These are phyloP conservation scores for Helobdella robusta DNA, from an alignment of 2,888 invertebrate species.

Conservation along the genomic window DNA sequence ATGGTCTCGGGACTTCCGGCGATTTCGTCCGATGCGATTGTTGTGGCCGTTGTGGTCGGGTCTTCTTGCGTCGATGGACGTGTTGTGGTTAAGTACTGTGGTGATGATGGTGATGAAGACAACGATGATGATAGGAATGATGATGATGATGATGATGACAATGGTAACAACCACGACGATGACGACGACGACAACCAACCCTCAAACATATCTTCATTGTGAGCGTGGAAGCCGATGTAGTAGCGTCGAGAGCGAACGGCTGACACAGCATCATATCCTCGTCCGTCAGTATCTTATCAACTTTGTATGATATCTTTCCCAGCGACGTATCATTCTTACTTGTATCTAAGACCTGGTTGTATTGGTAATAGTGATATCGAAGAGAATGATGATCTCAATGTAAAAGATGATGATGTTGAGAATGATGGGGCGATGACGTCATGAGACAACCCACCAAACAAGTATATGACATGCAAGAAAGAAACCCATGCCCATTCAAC, in stretches of 20 bases:
- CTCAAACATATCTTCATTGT: constrained; percentile 17
- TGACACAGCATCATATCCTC: background rate
- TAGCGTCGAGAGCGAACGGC: constrained; percentile 14
- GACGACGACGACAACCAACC: background rate
- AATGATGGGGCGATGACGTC: background rate
- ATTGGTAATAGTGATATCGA: background rate
- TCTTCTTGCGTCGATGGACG: background rate
- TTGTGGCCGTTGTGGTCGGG: background rate
- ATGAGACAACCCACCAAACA: too few species aligned
- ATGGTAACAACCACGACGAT: background rate
- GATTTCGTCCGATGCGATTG: background rate
- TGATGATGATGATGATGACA: background rate
- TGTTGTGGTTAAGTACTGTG: constrained; percentile 7
- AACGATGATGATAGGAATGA: background rate
- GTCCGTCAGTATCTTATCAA: constrained; percentile 6
- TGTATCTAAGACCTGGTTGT: constrained; percentile 7
- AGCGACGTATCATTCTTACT: constrained; percentile 6
- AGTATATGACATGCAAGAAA: too few species aligned
- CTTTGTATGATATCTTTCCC: constrained; percentile 15
- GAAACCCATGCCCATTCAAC: too few species aligned
- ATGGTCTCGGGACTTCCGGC: background rate
- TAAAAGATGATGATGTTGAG: background rate
- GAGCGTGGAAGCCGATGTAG: background rate
- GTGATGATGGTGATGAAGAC: background rate
- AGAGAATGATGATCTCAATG: background rate